phyloP scores from a whole-genome alignment of 2,888 invertebrate species.

The Amphipoea lucens region DNA sequence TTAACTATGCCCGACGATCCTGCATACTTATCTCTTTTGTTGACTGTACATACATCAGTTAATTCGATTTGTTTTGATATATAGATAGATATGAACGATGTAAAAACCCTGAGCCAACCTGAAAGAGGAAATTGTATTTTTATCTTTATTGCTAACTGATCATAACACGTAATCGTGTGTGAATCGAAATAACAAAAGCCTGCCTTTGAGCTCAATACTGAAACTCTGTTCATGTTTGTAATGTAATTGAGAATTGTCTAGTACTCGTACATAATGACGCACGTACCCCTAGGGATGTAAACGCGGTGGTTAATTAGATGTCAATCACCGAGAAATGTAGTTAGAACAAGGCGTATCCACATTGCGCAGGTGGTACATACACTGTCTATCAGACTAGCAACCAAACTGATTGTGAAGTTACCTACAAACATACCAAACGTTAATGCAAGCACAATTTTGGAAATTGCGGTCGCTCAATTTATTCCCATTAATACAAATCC shows the following conservation, averaged over 20 bases:
- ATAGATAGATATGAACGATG: no score
- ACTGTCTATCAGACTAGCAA: conserved; percentile 25
- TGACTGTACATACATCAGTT: conserved; percentile 11
- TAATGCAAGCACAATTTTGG: conserved; percentile 35
- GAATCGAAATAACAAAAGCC: conserved; percentile 28
- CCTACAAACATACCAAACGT: conserved; percentile 19
- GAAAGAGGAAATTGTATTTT: conserved; percentile 44
- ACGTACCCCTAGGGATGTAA: conserved; percentile 41
- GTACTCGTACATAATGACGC: conserved; percentile 30
- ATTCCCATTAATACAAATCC: conserved; percentile 42
- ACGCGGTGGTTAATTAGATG: conserved; percentile 55
- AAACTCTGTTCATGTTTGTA: conserved; percentile 19
- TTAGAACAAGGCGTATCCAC: conserved; percentile 45
- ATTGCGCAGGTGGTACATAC: conserved; percentile 38
- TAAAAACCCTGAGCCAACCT: conserved; percentile 30
- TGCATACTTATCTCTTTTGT: no score
- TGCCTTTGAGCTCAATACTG: conserved; percentile 14
- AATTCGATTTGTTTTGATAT: conserved; percentile 39
- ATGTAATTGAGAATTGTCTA: conserved; percentile 43
- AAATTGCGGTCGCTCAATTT: conserved; percentile 22
- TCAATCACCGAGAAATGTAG: conserved; percentile 58
- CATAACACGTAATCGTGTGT: conserved; percentile 20
- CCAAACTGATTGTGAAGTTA: conserved; percentile 10
- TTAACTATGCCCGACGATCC: no score
- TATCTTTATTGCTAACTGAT: conserved; percentile 36